Evolutionary conservation across 2,888 invertebrate genomes (phyloP).

Genomic region (Julus scanicus): DNA sequence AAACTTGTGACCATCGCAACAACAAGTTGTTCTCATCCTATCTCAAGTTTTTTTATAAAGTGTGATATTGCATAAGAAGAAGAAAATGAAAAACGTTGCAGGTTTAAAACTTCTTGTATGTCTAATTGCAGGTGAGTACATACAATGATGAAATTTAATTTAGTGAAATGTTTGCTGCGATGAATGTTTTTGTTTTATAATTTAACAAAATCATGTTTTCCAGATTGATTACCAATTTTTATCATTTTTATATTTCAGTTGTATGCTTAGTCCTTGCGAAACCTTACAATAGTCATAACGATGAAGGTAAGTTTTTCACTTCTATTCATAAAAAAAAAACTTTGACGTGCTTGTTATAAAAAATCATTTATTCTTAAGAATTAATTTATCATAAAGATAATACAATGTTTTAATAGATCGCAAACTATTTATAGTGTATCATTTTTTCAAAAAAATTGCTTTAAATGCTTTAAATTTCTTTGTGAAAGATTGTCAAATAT

Average conservation of each 20-base stretch:
- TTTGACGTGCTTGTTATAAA: too few relatives aligned
- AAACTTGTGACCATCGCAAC: background rate
- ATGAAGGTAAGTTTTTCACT: constrained; percentile 3
- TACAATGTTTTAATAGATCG: too few relatives aligned
- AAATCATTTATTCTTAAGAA: too few relatives aligned
- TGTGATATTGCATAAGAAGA: background rate
- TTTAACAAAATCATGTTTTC: too few relatives aligned
- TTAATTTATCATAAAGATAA: too few relatives aligned
- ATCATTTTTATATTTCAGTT: background rate
- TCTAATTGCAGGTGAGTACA: background rate
- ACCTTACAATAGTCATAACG: background rate
- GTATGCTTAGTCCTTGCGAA: background rate
- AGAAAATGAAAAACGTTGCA: background rate
- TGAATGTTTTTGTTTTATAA: too few relatives aligned
- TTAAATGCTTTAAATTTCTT: too few relatives aligned
- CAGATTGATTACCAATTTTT: too few relatives aligned
- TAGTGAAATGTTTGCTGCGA: background rate
- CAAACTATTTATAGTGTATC: too few relatives aligned
- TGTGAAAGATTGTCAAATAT: too few relatives aligned
- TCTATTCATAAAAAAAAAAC: too few relatives aligned
- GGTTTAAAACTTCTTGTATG: background rate
- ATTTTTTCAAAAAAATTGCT: too few relatives aligned
- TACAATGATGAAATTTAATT: background rate
- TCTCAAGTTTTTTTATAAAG: background rate
- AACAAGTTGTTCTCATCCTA: background rate